Conservation (phyloP, 1,140 invertebrate species). For the Rhizoglyphus robini region DNA sequence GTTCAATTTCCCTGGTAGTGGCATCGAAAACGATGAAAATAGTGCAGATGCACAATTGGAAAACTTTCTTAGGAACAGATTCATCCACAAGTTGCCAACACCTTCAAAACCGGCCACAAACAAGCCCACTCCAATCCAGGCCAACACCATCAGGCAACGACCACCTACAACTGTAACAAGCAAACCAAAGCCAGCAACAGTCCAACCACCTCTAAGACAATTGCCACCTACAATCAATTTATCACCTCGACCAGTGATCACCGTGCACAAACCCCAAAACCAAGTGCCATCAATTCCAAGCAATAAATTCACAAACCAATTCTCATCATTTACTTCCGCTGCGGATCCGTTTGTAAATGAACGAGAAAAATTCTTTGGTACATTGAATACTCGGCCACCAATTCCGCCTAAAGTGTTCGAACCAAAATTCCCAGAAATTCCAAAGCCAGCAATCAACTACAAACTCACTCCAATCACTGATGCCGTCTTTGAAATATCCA, state of each 20-base stretch:
- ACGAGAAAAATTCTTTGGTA: background rate
- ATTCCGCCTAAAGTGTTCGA: background rate
- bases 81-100: background rate
- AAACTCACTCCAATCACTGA: slow-evolving; percentile 13
- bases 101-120: background rate
- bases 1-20: background rate
- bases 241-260: background rate
- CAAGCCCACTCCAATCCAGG: background rate
- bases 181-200: background rate
- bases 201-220: background rate
- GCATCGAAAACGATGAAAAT: background rate
- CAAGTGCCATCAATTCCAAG: background rate
- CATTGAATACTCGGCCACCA: background rate
- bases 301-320: background rate
- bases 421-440: background rate
- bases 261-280: background rate
- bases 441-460: background rate
- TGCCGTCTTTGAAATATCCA: background rate
- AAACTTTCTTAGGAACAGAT: background rate
- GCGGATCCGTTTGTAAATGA: slow-evolving; percentile 1
- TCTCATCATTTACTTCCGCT: background rate
- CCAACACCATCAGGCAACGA: background rate
- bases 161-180: background rate
- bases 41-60: slow-evolving; percentile 1
- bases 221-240: background rate